Conservation (phyloP, 2,113 vertebrate species). For the Prinia subflava region DNA sequence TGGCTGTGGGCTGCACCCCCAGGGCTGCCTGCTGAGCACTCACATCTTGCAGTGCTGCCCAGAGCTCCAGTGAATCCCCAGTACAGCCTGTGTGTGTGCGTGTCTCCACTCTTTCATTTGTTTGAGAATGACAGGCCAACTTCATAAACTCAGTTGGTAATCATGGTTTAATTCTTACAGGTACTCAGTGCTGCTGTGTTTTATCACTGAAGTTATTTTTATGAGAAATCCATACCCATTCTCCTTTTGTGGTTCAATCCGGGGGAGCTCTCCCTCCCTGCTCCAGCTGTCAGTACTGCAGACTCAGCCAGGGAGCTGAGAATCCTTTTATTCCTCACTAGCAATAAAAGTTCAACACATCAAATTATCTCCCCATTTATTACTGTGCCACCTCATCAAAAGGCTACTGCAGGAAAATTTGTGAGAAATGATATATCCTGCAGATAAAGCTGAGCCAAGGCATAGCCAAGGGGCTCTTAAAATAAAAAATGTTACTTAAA, state of each 20-base stretch:
- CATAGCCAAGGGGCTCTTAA: constrained; percentile 25
- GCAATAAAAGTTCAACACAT: constrained; percentile 48
- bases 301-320: constrained; percentile 8
- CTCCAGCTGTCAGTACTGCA: not conserved
- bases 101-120: not conserved
- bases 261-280: not conserved
- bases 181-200: not conserved
- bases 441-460: constrained; percentile 27
- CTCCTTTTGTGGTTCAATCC: not conserved
- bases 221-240: constrained; percentile 2
- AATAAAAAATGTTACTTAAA: constrained; percentile 16
- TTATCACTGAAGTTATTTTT: constrained; percentile 10
- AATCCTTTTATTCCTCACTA: constrained; percentile 44
- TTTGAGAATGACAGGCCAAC: not conserved
- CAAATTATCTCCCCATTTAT: constrained; percentile 60
- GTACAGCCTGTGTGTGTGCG: fast-evolving
- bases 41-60: fast-evolving
- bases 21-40: not conserved
- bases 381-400: constrained; percentile 51
- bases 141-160: not conserved
- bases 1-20: fast-evolving
- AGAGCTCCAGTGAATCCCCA: not conserved
- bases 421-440: constrained; percentile 37
- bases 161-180: not conserved
- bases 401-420: constrained; percentile 43